Base-by-base conservation (phyloP, 1,140 invertebrate species). In the Drosophila pectinifera region DNA sequence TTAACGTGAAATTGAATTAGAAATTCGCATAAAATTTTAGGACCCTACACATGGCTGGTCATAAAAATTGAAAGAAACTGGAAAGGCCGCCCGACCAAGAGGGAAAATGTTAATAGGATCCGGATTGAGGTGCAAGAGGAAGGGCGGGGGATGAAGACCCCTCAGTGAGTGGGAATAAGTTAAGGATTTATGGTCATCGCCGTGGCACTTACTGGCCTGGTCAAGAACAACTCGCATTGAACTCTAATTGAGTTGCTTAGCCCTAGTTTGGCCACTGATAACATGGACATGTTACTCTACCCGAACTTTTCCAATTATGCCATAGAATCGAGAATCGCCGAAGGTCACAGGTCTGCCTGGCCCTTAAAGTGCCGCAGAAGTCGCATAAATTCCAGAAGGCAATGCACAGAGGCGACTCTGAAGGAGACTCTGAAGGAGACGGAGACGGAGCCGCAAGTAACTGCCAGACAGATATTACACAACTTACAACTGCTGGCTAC, bases 1-100 rank as follows among this genome's bases (percentile, higher is more conserved):
- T 84, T 85, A 65, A 73, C 67, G 56, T 54, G 42, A 84, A 86
- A 85, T 85, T 86, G 82, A 86, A 85, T 86, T 86, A 74, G 81
- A 78, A 65, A 80, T 68, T 54, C 63, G 72, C 68, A 86, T 85
- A 73, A 85, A 81, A 85, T 85, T 77, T 65, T 42, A 48, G 51
- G 42, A 22, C 18, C 45, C 45, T 41, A 67, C 67, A 77, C 78
- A 75, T 73, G 75, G 61, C 78, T 54, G 78, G 43, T 42, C 42
- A 49, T 54, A 78, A 78, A 74, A 70, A 31, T 54, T 18, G n/a
- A 49, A 55, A 36, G 24, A 31, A 43, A 26, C 49, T 34, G 18
- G 24, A 36, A 39, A 14, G 63, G 38, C n/a, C 22, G 6, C 20
- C 18, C 11, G 26, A 54, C n/a, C 3, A 10, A n/a, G 46, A 41